Conservation (phyloP, 2,888 invertebrate species). For the Seira musarum region DNA sequence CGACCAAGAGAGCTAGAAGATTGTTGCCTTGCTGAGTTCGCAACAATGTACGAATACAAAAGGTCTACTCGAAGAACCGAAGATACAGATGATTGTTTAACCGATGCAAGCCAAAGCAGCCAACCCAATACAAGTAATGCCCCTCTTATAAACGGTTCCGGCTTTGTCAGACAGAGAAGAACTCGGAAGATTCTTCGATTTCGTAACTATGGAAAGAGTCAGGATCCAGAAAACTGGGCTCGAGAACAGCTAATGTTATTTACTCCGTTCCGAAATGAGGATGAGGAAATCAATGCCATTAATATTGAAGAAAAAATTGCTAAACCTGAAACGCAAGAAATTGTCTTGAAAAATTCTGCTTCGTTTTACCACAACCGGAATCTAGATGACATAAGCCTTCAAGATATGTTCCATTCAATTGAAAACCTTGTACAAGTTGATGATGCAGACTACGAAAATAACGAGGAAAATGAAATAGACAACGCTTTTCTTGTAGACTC, state of each 20-base stretch:
- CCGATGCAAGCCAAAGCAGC: too few relatives aligned
- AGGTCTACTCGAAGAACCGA: too few relatives aligned
- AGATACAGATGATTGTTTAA: too few relatives aligned
- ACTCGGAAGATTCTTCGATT: conserved; percentile 57
- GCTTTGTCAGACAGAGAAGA: conserved; percentile 22
- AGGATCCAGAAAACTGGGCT: conserved; percentile 62
- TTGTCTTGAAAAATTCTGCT: conserved; percentile 39
- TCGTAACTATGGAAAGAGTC: conserved; percentile 47
- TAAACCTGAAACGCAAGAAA: too few relatives aligned
- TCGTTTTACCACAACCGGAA: conserved; percentile 26
- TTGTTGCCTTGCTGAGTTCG: conserved; percentile 70
- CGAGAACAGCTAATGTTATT: conserved; percentile 68
- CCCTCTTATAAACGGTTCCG: not conserved
- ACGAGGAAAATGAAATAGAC: too few relatives aligned
- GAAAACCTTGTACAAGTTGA: too few relatives aligned
- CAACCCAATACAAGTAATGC: too few relatives aligned
- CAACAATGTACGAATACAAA: conserved; percentile 34
- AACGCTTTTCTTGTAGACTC: too few relatives aligned
- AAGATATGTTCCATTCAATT: too few relatives aligned
- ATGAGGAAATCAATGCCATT: conserved; percentile 16
- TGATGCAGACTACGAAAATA: too few relatives aligned
- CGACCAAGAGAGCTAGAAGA: conserved; percentile 69
- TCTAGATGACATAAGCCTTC: too few relatives aligned
- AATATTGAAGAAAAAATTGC: not conserved
- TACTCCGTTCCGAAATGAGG: conserved; percentile 67